Evolutionary conservation across 1,140 invertebrate genomes (phyloP).

Genomic region (Pogonomyrmex californicus): DNA sequence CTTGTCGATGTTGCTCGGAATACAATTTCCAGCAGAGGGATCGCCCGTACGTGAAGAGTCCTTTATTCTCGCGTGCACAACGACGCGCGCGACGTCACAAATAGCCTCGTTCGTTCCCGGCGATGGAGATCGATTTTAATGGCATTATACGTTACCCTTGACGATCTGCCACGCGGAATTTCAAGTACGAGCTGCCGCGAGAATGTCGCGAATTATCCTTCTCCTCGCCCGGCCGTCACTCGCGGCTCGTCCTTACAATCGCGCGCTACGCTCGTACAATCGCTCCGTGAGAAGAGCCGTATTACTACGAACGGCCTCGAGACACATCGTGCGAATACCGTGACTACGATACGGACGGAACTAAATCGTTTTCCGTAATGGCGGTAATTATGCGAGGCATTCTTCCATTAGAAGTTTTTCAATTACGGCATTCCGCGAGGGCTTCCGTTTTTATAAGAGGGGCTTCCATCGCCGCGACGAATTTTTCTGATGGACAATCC

Average conservation of each 20-base stretch:
- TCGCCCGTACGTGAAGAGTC: background rate
- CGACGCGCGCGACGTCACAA: conserved; percentile 45
- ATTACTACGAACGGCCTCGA: conserved; percentile 48
- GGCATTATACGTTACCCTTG: conserved; percentile 70
- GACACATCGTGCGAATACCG: conserved; percentile 62
- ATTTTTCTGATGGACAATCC: conserved; percentile 48
- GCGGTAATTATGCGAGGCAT: conserved; percentile 62
- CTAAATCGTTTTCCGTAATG: conserved; percentile 63
- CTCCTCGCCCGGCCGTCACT: conserved; percentile 28
- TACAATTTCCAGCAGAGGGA: background rate
- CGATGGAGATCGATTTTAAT: conserved; percentile 70
- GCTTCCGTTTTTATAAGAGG: conserved; percentile 47
- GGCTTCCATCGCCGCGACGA: background rate
- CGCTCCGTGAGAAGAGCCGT: conserved; percentile 38
- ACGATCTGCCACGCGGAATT: conserved; percentile 65
- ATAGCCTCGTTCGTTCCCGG: conserved; percentile 65
- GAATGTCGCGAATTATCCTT: conserved; percentile 46
- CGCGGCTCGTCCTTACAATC: conserved; percentile 53
- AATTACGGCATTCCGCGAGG: conserved; percentile 57
- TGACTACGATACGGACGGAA: conserved; percentile 57
- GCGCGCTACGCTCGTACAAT: conserved; percentile 31
- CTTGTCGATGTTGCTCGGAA: background rate
- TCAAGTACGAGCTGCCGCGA: conserved; percentile 62
- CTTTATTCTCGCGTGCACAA: conserved; percentile 4
- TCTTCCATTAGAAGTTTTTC: conserved; percentile 62